Evolutionary conservation across 2,113 vertebrate species (phyloP), one percentile per base, ranked within the genome.

Genomic region (Notarius lentiginosus): DNA sequence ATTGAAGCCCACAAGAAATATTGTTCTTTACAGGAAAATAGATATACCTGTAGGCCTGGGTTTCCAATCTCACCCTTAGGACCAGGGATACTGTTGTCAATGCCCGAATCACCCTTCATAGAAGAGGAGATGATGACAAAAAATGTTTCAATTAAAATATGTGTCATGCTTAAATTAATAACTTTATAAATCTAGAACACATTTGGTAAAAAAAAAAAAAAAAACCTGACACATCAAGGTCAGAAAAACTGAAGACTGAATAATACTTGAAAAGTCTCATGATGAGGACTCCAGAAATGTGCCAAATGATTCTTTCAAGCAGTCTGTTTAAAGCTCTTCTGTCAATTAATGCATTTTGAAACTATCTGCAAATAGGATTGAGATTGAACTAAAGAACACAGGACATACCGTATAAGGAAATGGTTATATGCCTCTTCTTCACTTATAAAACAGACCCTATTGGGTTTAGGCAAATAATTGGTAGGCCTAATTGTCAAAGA

Each of bases 51-150:
- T 24, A 9, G 0, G 9, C 96, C 97, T 61, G 12, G 14, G 49
- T 92, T 94, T 86, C 97, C 97, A 2, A 85, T 85, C 7, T 95
- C 94, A 89, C 97, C 97, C 86, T 94, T 96, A 53, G 92, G 84
- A 86, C 96, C 97, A 27, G 22, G 82, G 11, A 65, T 2, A 5
- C 79, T 92, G 92, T 91, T 96, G 76, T 93, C 92, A 24, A 17
- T 18, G 1, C 97, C 97, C 34, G 95, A 82, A 85, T 94, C 90
- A 1, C 96, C 97, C 97, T 98, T 88, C 63, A 17, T 77, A 72
- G 41, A 70, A 82, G 15, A 15, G 60, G 4, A 86, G 53, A 63
- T 34, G n/a, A 56, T 30, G 15, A 84, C 27, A 84, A 70, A 47
- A 73, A 75, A 61, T 14, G 47, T n/a, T 55, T n/a, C 18, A 10